These are phyloP conservation scores for Jacana jacana DNA, from an alignment of 2,113 vertebrate genomes.

Conservation along the genomic window DNA sequence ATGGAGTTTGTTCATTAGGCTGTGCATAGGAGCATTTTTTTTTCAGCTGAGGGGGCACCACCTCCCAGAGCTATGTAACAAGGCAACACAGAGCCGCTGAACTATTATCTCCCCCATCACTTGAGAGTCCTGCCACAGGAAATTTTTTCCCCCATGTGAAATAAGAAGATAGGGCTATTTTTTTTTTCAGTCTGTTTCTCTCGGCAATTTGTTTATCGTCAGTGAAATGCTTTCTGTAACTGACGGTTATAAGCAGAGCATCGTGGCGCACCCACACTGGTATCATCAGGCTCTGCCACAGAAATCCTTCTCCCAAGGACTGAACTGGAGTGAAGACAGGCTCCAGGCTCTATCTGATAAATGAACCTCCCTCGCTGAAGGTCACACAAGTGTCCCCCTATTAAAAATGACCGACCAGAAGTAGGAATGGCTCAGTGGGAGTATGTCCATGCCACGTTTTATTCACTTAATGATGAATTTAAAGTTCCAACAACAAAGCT, in stretches of 20 bases:
- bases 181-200: background rate
- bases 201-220: background rate
- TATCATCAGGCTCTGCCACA: background rate
- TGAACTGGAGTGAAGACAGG: background rate
- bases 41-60: background rate
- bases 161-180: background rate
- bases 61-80: background rate
- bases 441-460: accelerated
- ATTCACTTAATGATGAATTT: background rate
- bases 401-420: background rate
- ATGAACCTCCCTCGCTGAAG: background rate
- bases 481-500: background rate
- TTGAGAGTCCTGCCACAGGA: background rate
- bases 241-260: background rate
- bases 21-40: background rate
- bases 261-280: background rate
- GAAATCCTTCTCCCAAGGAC: background rate
- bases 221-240: background rate
- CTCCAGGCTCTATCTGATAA: background rate
- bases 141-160: background rate
- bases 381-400: background rate
- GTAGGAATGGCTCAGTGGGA: background rate
- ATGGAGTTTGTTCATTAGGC: background rate
- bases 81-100: background rate
- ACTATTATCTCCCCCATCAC: background rate